A percentile compares a stretch with the other conserved stretches of the same genome.
Conservation (phyloP, 2,113 vertebrate species). For the Pteropus alecto region DNA sequence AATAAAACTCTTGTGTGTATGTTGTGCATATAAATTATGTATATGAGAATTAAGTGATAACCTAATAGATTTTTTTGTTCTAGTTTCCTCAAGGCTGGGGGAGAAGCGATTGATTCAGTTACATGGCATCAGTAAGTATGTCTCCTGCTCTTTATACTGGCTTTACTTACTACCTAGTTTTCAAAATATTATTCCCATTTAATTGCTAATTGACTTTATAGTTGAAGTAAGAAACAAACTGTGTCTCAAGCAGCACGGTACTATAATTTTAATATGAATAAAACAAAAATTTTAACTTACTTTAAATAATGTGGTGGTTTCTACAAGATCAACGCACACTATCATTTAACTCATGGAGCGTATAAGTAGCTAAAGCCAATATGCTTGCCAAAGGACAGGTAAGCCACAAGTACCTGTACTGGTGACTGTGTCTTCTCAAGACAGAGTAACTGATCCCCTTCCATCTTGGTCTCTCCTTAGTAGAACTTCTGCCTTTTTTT, state of each 20-base stretch:
- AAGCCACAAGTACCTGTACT: background rate
- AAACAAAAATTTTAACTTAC: background rate
- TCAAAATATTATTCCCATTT: background rate
- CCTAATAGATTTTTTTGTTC: background rate
- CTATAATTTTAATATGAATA: background rate
- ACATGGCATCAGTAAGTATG: conserved; percentile 97
- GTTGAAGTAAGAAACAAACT: conserved; percentile 16
- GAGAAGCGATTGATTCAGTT: conserved; percentile 86
- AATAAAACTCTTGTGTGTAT: background rate
- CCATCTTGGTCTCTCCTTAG: background rate
- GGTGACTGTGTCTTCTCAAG: background rate
- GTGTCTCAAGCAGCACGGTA: background rate
- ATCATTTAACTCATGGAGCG: background rate
- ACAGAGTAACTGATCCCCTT: background rate
- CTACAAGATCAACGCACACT: background rate
- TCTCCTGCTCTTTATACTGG: background rate
- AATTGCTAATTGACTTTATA: background rate
- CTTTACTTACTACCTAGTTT: background rate
- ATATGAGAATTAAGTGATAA: background rate
- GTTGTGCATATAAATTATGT: background rate
- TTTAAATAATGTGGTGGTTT: background rate
- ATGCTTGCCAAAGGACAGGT: background rate
- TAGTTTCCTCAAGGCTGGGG: conserved; percentile 91
- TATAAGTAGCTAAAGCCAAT: background rate
- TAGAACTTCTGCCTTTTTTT: background rate